Base-by-base conservation (phyloP, 2,888 invertebrate genomes). In the Hedychridium roseum region DNA sequence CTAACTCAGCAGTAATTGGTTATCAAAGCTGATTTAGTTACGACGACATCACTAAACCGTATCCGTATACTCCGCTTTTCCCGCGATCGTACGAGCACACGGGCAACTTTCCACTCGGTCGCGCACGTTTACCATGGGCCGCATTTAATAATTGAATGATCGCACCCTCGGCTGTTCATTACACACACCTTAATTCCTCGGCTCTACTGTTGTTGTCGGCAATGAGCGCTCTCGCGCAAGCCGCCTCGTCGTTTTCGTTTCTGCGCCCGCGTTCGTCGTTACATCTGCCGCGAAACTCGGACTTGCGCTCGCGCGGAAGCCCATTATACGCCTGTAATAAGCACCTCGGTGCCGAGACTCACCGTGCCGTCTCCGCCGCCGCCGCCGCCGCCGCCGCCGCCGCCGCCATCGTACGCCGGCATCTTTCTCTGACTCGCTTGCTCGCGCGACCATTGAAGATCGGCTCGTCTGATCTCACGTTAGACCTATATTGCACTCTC, bases 131-230 rank as follows among this genome's bases (percentile, higher is more conserved):
- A n/a, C n/a, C n/a, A n/a, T n/a, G n/a, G n/a, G n/a, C n/a, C 27
- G 30, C 34, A 43, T 59, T n/a, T n/a, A 53, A 62, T 65, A 60
- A 66, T 64, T 66, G 60, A 66, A 66, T 60, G 60, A 65, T 63
- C 50, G 62, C 54, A 54, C 57, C 51, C 54, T 49, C 53, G 55
- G 50, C 47, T 43, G 57, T 53, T 61, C 50, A 63, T 66, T 61
- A 64, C 38, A 51, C 56, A 48, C 48, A 44, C 39, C 55, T 66
- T 61, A 62, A 58, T 61, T 60, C 46, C 40, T 42, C 40, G 36
- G 14, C 26, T 27, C 30, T 20, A 31, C 46, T n/a, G n/a, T n/a
- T n/a, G n/a, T n/a, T n/a, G n/a, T n/a, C n/a, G n/a, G 32, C 35
- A 11, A 28, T 12, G 3, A n/a, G 38, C 38, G 38, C 31, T 23